A percentile compares a stretch with the other conserved stretches of the same genome.
Conservation (phyloP, 2,797 vertebrate species). For the Enteromius fasciolatus region DNA sequence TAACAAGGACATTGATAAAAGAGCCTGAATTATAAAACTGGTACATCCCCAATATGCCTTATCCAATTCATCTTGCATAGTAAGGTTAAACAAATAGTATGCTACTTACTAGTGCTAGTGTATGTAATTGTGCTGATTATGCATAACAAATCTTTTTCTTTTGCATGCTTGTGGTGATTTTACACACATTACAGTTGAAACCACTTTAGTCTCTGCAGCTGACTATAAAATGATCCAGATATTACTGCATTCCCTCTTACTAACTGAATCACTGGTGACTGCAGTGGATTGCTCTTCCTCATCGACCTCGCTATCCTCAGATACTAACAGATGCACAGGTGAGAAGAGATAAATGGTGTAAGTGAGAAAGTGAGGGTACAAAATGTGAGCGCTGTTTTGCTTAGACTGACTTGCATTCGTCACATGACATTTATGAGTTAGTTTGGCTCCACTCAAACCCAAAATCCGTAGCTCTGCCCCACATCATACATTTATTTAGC, state of each 20-base stretch:
- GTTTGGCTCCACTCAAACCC: neutral
- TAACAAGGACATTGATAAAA: no score
- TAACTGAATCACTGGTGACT: neutral
- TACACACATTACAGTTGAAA: constrained; percentile 1
- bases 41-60: neutral
- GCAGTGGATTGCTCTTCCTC: neutral
- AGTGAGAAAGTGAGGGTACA: constrained; percentile 12
- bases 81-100: neutral
- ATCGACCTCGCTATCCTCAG: neutral
- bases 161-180: neutral
- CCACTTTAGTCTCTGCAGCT: neutral
- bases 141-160: neutral
- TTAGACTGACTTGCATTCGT: constrained; percentile 21
- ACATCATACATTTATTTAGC: constrained; percentile 22
- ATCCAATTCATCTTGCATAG: neutral
- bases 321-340: neutral
- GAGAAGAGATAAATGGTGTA: constrained; percentile 6
- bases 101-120: neutral
- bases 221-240: constrained; percentile 12
- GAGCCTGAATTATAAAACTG: neutral
- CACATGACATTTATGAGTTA: constrained; percentile 10
- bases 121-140: neutral
- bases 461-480: neutral
- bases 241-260: constrained; percentile 10
- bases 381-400: neutral